Evolutionary conservation across 2,888 invertebrate species (phyloP).

Genomic region (Galerucella nymphaeae): DNA sequence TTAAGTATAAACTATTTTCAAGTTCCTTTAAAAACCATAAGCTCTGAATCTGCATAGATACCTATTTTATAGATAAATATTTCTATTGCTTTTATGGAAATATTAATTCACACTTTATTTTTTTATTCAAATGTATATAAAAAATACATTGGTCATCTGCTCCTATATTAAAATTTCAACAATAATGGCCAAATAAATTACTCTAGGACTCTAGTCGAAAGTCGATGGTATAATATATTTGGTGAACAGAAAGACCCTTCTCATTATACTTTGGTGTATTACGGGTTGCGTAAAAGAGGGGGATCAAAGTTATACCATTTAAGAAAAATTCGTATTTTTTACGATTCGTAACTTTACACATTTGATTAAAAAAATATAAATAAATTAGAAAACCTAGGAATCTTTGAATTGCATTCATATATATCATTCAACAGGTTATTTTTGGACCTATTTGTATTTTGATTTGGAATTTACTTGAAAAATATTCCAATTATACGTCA

Average conservation of each 20-base stretch:
- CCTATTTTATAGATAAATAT: constrained; percentile 3
- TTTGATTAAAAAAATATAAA: constrained; percentile 2
- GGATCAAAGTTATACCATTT: no score
- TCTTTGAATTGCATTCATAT: no score
- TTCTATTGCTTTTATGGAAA: constrained; percentile 1
- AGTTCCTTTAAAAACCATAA: constrained; percentile 10
- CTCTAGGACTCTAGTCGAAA: not conserved
- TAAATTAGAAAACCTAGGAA: no score
- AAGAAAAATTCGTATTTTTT: no score
- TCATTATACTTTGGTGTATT: no score
- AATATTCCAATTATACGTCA: no score
- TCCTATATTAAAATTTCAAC: not conserved
- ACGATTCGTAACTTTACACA: not conserved
- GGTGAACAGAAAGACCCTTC: no score
- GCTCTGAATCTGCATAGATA: constrained; percentile 4
- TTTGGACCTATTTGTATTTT: no score
- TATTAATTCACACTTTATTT: not conserved
- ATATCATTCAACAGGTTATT: no score
- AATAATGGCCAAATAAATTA: not conserved
- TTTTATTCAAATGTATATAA: constrained; percentile 17
- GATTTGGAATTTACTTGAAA: no score
- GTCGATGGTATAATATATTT: no score
- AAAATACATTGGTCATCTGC: constrained; percentile 1
- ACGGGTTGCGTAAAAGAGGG: no score
- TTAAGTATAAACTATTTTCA: not conserved